Evolutionary conservation across 2,888 invertebrate species (phyloP), one percentile per base, ranked within the genome.

Genomic region (Tetramorium bicarinatum): DNA sequence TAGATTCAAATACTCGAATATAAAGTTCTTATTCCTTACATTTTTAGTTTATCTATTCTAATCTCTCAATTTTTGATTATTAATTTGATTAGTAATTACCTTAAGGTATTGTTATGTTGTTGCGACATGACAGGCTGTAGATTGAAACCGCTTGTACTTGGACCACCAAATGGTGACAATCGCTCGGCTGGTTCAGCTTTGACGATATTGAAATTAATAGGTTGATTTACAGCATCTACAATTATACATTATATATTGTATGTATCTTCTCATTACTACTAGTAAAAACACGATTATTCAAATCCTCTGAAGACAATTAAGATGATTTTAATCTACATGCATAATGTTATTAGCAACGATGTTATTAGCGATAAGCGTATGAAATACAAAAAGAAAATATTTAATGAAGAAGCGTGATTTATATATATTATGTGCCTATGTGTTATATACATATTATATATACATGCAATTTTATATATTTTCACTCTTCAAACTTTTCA

Each of bases 161-260:
- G 61, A 71, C 85, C 86, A 18, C 90, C 91, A 21, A 87, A 92
- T 1, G 90, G 84, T 3, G 92, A 80, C 82, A 90, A 79, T 64
- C 87, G 90, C 6, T 92, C 94, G 25, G 85, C 71, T 41, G 94
- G 93, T 67, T 94, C 94, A 21, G 92, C 85, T 84, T 94, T 94
- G 34, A 93, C 84, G 44, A 93, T 87, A 66, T 93, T 92, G 83
- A 91, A 92, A 82, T 90, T 91, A 54, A 91, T 87, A 13, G 90
- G 77, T 85, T 88, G 91, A 81, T 91, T 90, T 7, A 74, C 88
- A 66, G 88, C 83, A 86, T 90, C 94, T 92, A 82, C 3, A 91
- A 91, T 34, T 34, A 34, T 4, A 34, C 71, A n/a, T 74, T 54
- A 76, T 34, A 34, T 44, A 47, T 34, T 34, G 29, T 15, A 41